A percentile compares a stretch with the other conserved stretches of the same genome.
phyloP scores from a whole-genome alignment of 2,888 invertebrate species.

The Drosophila affinis region DNA sequence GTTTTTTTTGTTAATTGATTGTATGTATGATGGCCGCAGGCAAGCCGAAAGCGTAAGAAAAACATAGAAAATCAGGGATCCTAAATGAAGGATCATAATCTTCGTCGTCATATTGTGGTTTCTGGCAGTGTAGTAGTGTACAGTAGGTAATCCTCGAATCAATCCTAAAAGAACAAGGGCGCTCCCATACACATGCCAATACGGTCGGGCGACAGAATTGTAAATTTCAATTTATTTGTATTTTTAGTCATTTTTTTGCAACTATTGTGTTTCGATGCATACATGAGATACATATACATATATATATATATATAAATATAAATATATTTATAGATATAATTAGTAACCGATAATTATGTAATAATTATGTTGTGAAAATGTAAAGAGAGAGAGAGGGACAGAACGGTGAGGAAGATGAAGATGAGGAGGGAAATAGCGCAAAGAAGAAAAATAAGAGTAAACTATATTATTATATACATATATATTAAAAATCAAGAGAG shows the following conservation, averaged over 20 bases:
- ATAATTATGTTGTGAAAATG: conserved; percentile 70
- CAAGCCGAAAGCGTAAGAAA: conserved; percentile 9
- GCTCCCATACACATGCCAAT: neutral
- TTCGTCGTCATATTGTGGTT: neutral
- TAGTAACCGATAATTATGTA: conserved; percentile 61
- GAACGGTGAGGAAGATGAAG: neutral
- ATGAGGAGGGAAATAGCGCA: conserved; percentile 54
- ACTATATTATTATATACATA: conserved; percentile 32
- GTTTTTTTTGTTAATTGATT: conserved; percentile 27
- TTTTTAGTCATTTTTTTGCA: conserved; percentile 3
- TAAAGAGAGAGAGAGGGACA: conserved; percentile 2
- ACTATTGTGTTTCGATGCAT: conserved; percentile 1
- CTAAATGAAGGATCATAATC: neutral
- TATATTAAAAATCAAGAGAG: conserved; percentile 29
- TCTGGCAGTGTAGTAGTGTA: neutral
- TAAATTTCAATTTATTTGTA: conserved; percentile 23
- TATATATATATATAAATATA: conserved; percentile 18
- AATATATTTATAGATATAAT: conserved; percentile 18
- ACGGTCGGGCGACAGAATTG: neutral
- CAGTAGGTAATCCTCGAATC: neutral
- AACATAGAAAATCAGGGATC: conserved; percentile 1
- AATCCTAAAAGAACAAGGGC: neutral
- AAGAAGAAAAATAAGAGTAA: conserved; percentile 37
- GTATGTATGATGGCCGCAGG: neutral
- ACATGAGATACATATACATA: conserved; percentile 18